Evolutionary conservation across 2,888 invertebrate species (phyloP).

Genomic region (Acheta domesticus): DNA sequence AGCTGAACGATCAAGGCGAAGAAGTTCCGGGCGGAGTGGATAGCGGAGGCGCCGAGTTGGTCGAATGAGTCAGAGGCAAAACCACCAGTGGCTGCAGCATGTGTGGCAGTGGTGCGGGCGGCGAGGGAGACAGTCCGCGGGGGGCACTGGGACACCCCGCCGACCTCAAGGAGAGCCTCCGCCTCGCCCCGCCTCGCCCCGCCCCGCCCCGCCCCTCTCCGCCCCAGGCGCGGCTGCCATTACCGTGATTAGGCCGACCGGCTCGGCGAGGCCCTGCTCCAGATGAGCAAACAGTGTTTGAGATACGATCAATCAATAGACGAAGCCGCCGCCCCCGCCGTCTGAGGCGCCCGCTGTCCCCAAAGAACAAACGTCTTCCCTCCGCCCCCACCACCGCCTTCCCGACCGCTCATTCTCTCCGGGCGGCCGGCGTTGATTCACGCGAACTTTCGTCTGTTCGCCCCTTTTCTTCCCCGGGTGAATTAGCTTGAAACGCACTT

Average conservation of each 20-base stretch:
- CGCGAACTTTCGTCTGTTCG: neutral
- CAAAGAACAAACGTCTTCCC: neutral
- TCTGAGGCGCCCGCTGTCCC: neutral
- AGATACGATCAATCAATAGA: conserved; percentile 7
- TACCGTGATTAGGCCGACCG: conserved; percentile 4
- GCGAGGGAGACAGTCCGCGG: neutral
- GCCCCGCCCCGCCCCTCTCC: too few relatives aligned
- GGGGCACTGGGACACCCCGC: neutral
- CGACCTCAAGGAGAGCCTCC: neutral
- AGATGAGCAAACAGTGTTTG: conserved; percentile 18
- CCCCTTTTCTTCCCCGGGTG: neutral
- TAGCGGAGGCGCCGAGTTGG: too few relatives aligned
- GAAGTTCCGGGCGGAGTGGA: too few relatives aligned
- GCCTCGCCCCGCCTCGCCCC: neutral
- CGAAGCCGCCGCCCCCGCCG: neutral
- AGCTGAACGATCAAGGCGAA: too few relatives aligned
- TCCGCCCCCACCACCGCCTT: neutral
- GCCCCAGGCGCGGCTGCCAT: neutral
- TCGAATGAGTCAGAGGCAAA: too few relatives aligned
- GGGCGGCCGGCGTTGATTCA: neutral
- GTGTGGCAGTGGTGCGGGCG: neutral
- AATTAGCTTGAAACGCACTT: conserved; percentile 7
- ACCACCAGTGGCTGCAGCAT: neutral
- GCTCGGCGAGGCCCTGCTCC: neutral
- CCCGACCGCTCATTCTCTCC: neutral